Conservation (phyloP, 2,888 invertebrate species). For the Bhutanitis thaidina region DNA sequence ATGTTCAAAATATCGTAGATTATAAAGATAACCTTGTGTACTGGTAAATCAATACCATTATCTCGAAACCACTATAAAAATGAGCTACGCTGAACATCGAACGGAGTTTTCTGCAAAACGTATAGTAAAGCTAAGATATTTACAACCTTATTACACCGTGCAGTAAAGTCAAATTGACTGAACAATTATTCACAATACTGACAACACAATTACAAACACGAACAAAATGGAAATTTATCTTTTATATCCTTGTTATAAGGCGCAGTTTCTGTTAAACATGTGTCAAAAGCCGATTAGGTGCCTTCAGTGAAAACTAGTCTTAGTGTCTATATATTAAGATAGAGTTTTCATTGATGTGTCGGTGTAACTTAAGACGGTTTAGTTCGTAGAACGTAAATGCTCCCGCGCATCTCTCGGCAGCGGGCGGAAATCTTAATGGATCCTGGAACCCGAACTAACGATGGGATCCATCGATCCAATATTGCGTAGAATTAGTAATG, state of each 20-base stretch:
- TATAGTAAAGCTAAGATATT: conserved; percentile 22
- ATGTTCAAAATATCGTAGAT: conserved; percentile 49
- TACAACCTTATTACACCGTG: conserved; percentile 20
- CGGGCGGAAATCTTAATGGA: conserved; percentile 79
- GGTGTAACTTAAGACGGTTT: conserved; percentile 32
- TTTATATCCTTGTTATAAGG: conserved; percentile 30
- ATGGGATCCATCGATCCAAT: conserved; percentile 70
- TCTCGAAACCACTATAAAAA: conserved; percentile 75
- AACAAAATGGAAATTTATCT: conserved; percentile 38
- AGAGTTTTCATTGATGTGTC: conserved; percentile 24
- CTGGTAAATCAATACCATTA: conserved; percentile 77
- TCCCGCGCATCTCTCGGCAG: conserved; percentile 64
- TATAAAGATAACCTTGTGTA: conserved; percentile 52
- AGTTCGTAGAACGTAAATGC: conserved; percentile 37
- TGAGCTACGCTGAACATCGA: conserved; percentile 57
- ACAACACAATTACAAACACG: conserved; percentile 31
- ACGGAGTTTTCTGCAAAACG: conserved; percentile 51
- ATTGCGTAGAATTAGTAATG: conserved; percentile 43
- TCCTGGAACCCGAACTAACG: conserved; percentile 74
- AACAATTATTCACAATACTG: conserved; percentile 16
- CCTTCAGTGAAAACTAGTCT: conserved; percentile 8
- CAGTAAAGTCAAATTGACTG: conserved; percentile 25
- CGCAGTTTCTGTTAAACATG: conserved; percentile 1
- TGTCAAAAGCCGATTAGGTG: neutral
- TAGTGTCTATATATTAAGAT: conserved; percentile 21